Evolutionary conservation across 2,113 vertebrate species (phyloP).

Genomic region (Ascaphus truei): DNA sequence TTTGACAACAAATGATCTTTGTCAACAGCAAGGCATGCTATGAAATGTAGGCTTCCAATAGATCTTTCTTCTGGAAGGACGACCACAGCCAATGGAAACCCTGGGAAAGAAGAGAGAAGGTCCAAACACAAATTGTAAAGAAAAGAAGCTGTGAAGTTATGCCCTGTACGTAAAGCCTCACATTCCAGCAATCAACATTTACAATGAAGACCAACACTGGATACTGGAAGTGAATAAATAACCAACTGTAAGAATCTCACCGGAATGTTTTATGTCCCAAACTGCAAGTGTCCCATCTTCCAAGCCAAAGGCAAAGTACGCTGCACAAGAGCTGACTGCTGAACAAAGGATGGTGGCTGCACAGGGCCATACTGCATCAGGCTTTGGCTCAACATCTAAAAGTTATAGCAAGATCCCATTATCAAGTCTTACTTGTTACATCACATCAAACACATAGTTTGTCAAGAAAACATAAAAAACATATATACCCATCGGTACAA

Average conservation of each 20-base stretch:
- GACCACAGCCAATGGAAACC: slow-evolving; percentile 63
- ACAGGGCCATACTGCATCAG: slow-evolving; percentile 77
- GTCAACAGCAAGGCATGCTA: slow-evolving; percentile 41
- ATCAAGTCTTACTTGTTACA: no score
- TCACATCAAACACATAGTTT: background rate
- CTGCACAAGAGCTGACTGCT: slow-evolving; percentile 56
- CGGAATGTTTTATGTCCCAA: slow-evolving; percentile 66
- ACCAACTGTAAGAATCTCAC: slow-evolving; percentile 63
- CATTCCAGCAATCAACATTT: background rate
- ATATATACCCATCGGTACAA: no score
- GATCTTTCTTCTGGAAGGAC: slow-evolving; percentile 51
- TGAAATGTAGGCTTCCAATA: slow-evolving; percentile 65
- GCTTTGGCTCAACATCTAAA: slow-evolving; percentile 58
- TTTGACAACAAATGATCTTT: slow-evolving; percentile 4
- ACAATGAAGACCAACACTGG: background rate
- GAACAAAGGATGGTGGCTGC: slow-evolving; percentile 71
- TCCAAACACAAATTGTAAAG: background rate
- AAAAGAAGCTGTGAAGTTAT: background rate
- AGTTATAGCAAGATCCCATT: no score
- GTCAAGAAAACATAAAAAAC: no score
- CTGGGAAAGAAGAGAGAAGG: slow-evolving; percentile 47
- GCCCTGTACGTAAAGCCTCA: background rate
- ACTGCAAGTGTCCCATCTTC: slow-evolving; percentile 66
- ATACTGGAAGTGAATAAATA: background rate
- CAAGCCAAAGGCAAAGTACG: slow-evolving; percentile 70